These are phyloP conservation scores for Bolborhynchus lineola DNA, from an alignment of 2,113 vertebrate species.

Conservation along the genomic window DNA sequence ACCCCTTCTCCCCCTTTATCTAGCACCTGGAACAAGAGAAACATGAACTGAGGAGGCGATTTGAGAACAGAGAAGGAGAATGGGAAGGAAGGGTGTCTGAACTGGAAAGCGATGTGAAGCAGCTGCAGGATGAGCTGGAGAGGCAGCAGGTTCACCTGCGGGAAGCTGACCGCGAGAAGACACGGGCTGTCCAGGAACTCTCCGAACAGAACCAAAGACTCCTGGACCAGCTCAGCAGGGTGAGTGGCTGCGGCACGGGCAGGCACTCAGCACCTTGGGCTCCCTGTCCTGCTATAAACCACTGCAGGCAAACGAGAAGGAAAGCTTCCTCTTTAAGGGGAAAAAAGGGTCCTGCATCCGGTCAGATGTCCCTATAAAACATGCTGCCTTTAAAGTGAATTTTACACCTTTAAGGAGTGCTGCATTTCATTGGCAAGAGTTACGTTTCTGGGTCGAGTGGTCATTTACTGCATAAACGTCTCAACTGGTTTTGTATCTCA, in stretches of 20 bases:
- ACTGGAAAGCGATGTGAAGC: slow-evolving; percentile 93
- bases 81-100: slow-evolving; percentile 97
- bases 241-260: slow-evolving; percentile 65
- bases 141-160: slow-evolving; percentile 90
- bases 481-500: background rate
- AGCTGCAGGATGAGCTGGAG: slow-evolving; percentile 92
- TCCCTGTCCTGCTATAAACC: background rate
- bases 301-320: background rate
- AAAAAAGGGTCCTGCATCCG: background rate
- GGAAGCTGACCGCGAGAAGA: slow-evolving; percentile 90
- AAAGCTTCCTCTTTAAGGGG: background rate
- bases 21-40: slow-evolving; percentile 98
- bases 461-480: background rate
- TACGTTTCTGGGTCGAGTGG: background rate
- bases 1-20: background rate
- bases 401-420: background rate
- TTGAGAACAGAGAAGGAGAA: slow-evolving; percentile 93
- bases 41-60: slow-evolving; percentile 87
- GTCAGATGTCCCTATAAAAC: background rate
- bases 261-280: background rate
- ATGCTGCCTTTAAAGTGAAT: background rate
- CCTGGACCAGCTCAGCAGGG: slow-evolving; percentile 94
- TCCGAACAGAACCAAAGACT: slow-evolving; percentile 98
- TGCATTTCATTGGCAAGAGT: background rate
- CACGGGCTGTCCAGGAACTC: slow-evolving; percentile 86